Base-by-base conservation (phyloP, 2,797 vertebrate genomes). In the Pangasius macronema region DNA sequence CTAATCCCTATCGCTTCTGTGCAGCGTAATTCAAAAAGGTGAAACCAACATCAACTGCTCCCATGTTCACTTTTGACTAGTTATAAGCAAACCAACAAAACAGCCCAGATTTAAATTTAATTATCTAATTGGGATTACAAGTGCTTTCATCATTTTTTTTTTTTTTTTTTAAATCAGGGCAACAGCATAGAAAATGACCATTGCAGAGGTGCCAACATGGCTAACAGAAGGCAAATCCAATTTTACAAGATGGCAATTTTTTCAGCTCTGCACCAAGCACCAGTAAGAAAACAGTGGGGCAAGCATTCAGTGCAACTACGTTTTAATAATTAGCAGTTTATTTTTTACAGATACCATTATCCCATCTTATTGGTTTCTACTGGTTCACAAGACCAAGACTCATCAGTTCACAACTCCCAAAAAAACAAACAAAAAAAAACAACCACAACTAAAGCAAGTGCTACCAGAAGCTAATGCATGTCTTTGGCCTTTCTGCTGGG, bases 1-100 rank as follows among this genome's bases (percentile, higher is more conserved):
- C 81, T 76, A 73, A 84, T 88, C 77, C 70, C 79, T 73, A 87
- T 90, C 24, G 39, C 57, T 63, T 75, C 81, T 88, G 87, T 86
- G 82, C 85, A 84, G 89, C 18, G 59, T 68, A 85, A 85, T 27
- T 75, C 72, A 85, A 87, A 76, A 87, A 63, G 81, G 68, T 75
- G 82, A 89, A 90, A 76, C 39, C 61, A 24, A 89, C 81, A 88
- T 82, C 61, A 82, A 42, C 36, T 67, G 63, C 51, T 84, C 51
- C 82, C 57, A 79, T 65, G 65, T 86, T 84, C 86, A 86, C 77
- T 51, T 83, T 61, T 83, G 42, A 85, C 75, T 46, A 61, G 22
- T 49, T 65, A 59, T 72, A 20, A 67, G 24, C 51, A 27, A 13
- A 63, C 86, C 4, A 63, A 81, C 67, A 80, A 57, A 84, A 73